These are phyloP conservation scores for Otolemur crassicaudatus DNA, from an alignment of 2,797 vertebrate genomes.

Conservation along the genomic window DNA sequence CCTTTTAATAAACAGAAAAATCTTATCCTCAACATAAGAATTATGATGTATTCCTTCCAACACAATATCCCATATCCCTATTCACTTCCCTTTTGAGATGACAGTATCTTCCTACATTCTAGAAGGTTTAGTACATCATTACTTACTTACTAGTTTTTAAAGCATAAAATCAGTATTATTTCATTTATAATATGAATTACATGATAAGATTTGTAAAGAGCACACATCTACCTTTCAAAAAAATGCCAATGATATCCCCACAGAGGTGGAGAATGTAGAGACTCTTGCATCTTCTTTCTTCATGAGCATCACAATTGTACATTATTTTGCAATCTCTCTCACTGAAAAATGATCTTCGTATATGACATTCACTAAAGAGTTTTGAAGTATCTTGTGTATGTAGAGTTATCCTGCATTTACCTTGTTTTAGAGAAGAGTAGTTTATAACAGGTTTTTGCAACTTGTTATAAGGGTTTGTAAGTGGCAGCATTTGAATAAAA, in stretches of 20 bases:
- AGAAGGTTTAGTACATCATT: background rate
- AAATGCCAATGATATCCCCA: background rate
- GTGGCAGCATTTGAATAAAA: background rate
- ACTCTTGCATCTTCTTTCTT: background rate
- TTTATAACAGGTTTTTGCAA: background rate
- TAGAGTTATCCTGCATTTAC: background rate
- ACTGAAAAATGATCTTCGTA: background rate
- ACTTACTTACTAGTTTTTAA: background rate
- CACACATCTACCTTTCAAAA: accelerated
- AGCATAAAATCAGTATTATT: background rate
- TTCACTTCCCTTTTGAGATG: background rate
- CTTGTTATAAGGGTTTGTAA: background rate
- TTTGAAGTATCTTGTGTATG: background rate
- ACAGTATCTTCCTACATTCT: background rate
- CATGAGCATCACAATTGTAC: background rate
- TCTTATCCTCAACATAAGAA: background rate
- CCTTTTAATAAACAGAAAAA: background rate
- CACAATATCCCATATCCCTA: background rate
- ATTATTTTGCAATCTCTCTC: background rate
- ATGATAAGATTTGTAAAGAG: background rate
- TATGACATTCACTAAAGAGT: background rate
- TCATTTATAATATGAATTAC: background rate
- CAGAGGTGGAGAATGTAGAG: too few relatives aligned
- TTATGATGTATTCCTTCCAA: background rate
- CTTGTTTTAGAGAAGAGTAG: background rate